These are phyloP conservation scores for Neolamprologus brichardi DNA, from an alignment of 2,113 vertebrate species.

Conservation along the genomic window DNA sequence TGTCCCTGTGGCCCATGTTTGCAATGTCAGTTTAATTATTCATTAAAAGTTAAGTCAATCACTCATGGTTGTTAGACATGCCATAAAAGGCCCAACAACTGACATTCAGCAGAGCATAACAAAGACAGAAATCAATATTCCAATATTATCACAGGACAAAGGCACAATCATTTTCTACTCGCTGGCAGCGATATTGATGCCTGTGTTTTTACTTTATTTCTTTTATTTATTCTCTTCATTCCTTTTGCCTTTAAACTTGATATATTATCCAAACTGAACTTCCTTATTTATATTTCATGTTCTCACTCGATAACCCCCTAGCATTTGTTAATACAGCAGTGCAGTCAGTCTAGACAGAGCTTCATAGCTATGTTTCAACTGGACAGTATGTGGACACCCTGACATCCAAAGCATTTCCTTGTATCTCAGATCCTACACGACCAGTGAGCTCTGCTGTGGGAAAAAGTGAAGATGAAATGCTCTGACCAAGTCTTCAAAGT, in stretches of 20 bases:
- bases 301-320: neutral
- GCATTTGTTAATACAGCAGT: neutral
- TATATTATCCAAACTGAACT: neutral
- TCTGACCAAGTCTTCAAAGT: neutral
- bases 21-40: constrained; percentile 36
- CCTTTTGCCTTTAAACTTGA: neutral
- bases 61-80: constrained; percentile 5
- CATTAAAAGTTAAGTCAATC: constrained; percentile 31
- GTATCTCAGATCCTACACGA: neutral
- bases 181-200: neutral
- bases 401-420: neutral
- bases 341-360: neutral
- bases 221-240: neutral
- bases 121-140: constrained; percentile 35
- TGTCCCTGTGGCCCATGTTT: neutral
- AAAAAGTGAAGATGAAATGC: neutral
- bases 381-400: neutral
- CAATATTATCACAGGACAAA: constrained; percentile 21
- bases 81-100: constrained; percentile 29
- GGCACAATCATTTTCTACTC: neutral
- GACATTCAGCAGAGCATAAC: constrained; percentile 28
- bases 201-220: neutral
- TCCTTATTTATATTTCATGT: neutral
- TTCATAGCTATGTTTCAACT: neutral
- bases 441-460: neutral